Percentiles rank a stretch among this genome's conserved stretches.
These are phyloP conservation scores for Phaenicophaeus curvirostris DNA, from an alignment of 2,797 vertebrate species.

Conservation along the genomic window DNA sequence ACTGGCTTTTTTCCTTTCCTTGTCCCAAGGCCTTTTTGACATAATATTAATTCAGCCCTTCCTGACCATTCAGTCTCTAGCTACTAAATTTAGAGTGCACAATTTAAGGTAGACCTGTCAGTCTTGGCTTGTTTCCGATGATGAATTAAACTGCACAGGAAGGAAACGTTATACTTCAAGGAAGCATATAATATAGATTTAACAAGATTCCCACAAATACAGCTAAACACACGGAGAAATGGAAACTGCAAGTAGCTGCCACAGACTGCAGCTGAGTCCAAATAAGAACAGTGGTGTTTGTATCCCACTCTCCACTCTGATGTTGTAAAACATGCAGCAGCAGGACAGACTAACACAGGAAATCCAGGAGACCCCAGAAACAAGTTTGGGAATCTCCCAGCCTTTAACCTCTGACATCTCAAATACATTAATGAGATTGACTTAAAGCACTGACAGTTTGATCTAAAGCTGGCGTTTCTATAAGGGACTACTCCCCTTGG, in stretches of 20 bases:
- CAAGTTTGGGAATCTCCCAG: neutral
- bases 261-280: neutral
- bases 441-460: neutral
- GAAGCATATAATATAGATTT: neutral
- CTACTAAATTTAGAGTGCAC: conserved; percentile 48
- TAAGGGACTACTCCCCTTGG: neutral
- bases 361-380: neutral
- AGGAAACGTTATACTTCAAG: conserved; percentile 9
- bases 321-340: neutral
- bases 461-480: neutral
- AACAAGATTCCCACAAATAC: neutral
- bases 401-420: neutral
- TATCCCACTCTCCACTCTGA: neutral
- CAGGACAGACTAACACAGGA: neutral
- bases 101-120: conserved; percentile 58
- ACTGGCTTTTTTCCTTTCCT: conserved; percentile 35
- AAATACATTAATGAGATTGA: neutral
- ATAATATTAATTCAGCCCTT: conserved; percentile 65
- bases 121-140: conserved; percentile 18
- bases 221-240: neutral
- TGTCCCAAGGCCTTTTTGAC: conserved; percentile 58
- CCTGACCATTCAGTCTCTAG: conserved; percentile 42
- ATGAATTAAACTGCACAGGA: conserved; percentile 49
- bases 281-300: neutral
- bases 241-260: neutral